Conservation (phyloP, 1,140 invertebrate species). For the Drosophila tsacasi region DNA sequence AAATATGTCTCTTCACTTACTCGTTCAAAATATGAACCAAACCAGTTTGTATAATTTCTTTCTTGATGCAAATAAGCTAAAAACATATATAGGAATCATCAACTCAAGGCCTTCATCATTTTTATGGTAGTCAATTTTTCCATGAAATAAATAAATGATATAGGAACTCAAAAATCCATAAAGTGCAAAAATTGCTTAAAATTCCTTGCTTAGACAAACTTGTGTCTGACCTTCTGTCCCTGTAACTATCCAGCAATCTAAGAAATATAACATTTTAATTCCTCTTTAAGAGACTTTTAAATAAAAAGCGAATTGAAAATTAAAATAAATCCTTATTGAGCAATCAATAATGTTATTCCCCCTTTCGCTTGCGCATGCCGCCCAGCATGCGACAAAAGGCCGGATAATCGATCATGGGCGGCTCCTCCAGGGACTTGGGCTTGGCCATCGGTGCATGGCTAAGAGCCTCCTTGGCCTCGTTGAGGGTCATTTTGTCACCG, state of each 20-base stretch:
- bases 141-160: not conserved
- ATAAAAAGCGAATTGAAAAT: not conserved
- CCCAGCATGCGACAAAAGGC: slow-evolving; percentile 87
- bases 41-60: not conserved
- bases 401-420: slow-evolving; percentile 87
- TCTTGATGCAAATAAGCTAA: not conserved
- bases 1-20: too few relatives aligned
- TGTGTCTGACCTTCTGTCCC: not conserved
- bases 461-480: slow-evolving; percentile 87
- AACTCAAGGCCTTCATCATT: not conserved
- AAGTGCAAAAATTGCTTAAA: not conserved
- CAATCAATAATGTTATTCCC: slow-evolving; percentile 14
- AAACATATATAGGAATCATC: not conserved
- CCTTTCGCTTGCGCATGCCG: slow-evolving; percentile 86
- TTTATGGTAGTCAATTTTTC: not conserved
- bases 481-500: slow-evolving; percentile 87
- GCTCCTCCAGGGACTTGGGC: slow-evolving; percentile 85
- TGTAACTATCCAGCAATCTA: not conserved
- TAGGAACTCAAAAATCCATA: not conserved
- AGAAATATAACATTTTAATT: not conserved
- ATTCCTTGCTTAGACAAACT: not conserved
- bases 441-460: slow-evolving; percentile 87
- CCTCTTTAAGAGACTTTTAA: not conserved
- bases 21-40: not conserved
- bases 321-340: not conserved